A percentile compares a stretch with the other conserved stretches of the same genome.
These are phyloP conservation scores for Ophion obscuratus DNA, from an alignment of 2,888 invertebrate species.

Conservation along the genomic window DNA sequence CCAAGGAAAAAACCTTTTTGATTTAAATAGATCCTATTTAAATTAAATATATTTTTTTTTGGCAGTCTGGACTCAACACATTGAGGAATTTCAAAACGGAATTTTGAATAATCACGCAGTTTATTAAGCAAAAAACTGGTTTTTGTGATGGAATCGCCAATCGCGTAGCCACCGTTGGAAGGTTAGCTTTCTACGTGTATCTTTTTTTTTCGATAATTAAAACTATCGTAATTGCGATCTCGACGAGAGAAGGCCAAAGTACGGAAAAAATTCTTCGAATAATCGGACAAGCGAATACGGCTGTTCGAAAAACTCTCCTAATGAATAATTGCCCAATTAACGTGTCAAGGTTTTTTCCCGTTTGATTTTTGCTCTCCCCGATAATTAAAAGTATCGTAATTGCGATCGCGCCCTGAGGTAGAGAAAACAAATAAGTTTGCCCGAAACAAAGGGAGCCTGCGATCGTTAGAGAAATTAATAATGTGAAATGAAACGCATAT, in stretches of 20 bases:
- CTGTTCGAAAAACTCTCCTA: background rate
- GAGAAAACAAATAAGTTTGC: background rate
- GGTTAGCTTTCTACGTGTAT: background rate
- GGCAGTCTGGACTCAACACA: no score
- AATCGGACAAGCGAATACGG: background rate
- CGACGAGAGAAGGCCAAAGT: background rate
- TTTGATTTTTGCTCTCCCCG: background rate
- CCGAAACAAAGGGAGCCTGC: background rate
- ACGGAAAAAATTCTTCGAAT: background rate
- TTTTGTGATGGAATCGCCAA: background rate
- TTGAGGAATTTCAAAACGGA: background rate
- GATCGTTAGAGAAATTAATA: slow-evolving; percentile 31
- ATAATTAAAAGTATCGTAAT: background rate
- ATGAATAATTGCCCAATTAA: slow-evolving; percentile 13
- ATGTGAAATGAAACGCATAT: slow-evolving; percentile 18
- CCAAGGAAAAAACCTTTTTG: no score
- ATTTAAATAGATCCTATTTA: no score
- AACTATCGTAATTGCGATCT: background rate
- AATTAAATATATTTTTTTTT: no score
- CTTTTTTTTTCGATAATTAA: background rate
- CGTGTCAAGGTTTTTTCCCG: background rate
- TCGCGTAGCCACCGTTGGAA: background rate
- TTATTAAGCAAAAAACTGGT: background rate
- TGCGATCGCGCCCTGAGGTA: background rate
- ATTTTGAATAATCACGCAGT: background rate